Evolutionary conservation across 2,797 vertebrate species (phyloP), one percentile per base, ranked within the genome.

Genomic region (Xenopus petersii): DNA sequence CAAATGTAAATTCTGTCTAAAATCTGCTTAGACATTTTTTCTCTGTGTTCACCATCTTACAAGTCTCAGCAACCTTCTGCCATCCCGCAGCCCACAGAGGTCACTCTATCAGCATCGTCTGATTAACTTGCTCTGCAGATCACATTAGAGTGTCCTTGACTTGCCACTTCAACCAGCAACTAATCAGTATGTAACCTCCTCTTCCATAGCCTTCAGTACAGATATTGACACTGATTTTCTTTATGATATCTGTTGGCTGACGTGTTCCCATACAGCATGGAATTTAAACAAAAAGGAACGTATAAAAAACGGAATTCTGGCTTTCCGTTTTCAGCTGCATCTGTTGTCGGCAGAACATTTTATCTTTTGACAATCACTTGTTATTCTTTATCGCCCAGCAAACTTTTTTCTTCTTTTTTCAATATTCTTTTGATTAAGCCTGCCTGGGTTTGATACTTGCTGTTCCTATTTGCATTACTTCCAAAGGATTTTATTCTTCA

Each of bases 401-500:
- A 16, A 17, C 16, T 16, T 56, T 56, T 56, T 17, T 56, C 16
- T 56, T 17, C 5, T 56, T 56, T 56, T 56, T 56, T 56, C 2
- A 15, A 17, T 56, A 56, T 17, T 15, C 54, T 56, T 16, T 15
- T 56, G 54, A 56, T 56, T 56, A 70, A 11, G 21, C 51, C 56
- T 42, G 42, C 60, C n/a, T 16, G 24, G 13, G 59, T 67, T 30
- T 48, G 15, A 46, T 36, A 26, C 67, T 69, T 26, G 49, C 51
- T 60, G 67, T 33, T 47, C 62, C 8, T 58, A 79, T 79, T 74
- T 79, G 67, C 77, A 79, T 74, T 42, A 73, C 10, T 70, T 70
- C 71, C 67, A 79, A 60, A 74, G 67, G 26, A 69, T 79, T 65
- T 79, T 61, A 61, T 74, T 67, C 55, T 5, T 47, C 47, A n/a